These are phyloP conservation scores for Tetramorium bicarinatum DNA, from an alignment of 2,888 invertebrate genomes.

Conservation along the genomic window DNA sequence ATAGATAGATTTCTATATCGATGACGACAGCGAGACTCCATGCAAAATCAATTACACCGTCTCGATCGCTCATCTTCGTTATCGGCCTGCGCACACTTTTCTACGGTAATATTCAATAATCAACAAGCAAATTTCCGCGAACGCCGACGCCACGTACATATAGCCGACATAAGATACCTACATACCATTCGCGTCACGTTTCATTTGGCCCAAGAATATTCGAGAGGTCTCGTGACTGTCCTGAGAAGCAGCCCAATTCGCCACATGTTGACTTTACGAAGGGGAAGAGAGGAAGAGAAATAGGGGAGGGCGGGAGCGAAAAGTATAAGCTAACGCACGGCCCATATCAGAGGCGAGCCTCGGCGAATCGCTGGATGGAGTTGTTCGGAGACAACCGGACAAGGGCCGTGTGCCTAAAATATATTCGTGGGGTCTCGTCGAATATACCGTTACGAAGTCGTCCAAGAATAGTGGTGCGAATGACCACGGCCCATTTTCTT, in stretches of 20 bases:
- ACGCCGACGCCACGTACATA: background rate
- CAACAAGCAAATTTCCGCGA: slow-evolving; percentile 30
- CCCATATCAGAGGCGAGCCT: slow-evolving; percentile 39
- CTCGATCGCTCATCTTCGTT: background rate
- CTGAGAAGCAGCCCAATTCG: slow-evolving; percentile 65
- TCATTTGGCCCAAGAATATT: slow-evolving; percentile 61
- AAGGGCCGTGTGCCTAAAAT: slow-evolving; percentile 59
- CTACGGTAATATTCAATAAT: slow-evolving; percentile 7
- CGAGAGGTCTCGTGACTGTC: slow-evolving; percentile 63
- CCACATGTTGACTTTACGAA: slow-evolving; percentile 42
- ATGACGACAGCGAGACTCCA: background rate
- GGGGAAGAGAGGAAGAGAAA: background rate
- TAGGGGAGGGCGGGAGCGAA: background rate
- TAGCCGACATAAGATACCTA: slow-evolving; percentile 2
- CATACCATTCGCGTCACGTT: slow-evolving; percentile 68
- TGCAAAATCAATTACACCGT: slow-evolving; percentile 1
- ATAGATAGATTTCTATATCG: background rate
- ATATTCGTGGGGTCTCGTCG: slow-evolving; percentile 57
- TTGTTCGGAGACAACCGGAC: slow-evolving; percentile 48
- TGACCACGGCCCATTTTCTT: slow-evolving; percentile 64
- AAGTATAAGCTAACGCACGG: slow-evolving; percentile 33
- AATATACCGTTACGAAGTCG: slow-evolving; percentile 70
- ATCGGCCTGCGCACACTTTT: background rate
- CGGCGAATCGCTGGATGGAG: slow-evolving; percentile 47
- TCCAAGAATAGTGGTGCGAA: slow-evolving; percentile 72